Evolutionary conservation across 2,797 vertebrate species (phyloP).

Genomic region (Gymnocypris eckloni): DNA sequence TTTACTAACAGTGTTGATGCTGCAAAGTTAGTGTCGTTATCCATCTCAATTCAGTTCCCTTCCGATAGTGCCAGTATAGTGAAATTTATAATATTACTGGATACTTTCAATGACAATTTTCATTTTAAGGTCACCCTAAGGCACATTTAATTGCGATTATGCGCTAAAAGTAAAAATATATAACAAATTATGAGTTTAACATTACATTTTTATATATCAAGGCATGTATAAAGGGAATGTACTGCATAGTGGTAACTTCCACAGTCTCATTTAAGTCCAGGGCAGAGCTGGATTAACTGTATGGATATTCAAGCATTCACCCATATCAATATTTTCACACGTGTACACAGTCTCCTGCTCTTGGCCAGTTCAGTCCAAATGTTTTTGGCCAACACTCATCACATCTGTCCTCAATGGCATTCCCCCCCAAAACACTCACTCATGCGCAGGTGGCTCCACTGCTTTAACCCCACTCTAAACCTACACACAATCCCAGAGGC

Average conservation of each 20-base stretch:
- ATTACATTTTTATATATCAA: not conserved
- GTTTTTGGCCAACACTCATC: not conserved
- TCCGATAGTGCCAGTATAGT: not conserved
- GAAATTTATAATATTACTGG: not conserved
- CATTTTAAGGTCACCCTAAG: not conserved
- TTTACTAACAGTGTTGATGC: not conserved
- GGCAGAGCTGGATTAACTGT: not conserved
- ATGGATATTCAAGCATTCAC: not conserved
- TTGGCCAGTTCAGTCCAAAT: not conserved
- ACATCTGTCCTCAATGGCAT: not conserved
- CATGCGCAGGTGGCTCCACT: not conserved
- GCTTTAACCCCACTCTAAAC: slow-evolving; percentile 7
- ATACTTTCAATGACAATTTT: not conserved
- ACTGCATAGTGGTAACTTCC: not conserved
- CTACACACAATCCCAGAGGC: not conserved
- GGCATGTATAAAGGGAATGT: not conserved
- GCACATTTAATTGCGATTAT: not conserved
- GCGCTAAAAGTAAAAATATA: not conserved
- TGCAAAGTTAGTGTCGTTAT: not conserved
- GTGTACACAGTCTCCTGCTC: not conserved
- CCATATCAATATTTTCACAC: not conserved
- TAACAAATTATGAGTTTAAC: not conserved
- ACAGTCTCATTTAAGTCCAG: not conserved
- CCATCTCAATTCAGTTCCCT: not conserved
- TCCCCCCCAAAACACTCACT: not conserved